Conservation (phyloP, 2,888 invertebrate genomes). For the Lomographa bimaculata region DNA sequence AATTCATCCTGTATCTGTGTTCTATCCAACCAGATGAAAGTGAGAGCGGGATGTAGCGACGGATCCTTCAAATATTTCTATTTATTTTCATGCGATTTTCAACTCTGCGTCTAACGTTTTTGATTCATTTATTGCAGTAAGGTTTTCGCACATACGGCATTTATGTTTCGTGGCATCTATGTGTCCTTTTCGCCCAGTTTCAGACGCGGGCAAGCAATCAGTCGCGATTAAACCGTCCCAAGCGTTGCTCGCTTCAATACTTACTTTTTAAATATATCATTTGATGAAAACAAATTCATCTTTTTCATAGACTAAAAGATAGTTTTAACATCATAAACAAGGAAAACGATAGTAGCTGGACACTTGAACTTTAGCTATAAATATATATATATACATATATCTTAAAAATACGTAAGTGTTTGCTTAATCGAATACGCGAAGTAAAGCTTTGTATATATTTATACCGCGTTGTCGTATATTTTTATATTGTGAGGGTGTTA, state of each 20-base stretch:
- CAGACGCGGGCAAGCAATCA: slow-evolving; percentile 68
- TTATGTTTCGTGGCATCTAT: slow-evolving; percentile 38
- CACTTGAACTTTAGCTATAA: slow-evolving; percentile 1
- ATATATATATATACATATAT: too few relatives aligned
- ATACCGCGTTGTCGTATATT: slow-evolving; percentile 25
- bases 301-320: too few relatives aligned
- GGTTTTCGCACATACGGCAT: slow-evolving; percentile 42
- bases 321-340: too few relatives aligned
- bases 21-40: slow-evolving; percentile 72
- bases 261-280: slow-evolving; percentile 39
- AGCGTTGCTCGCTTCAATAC: slow-evolving; percentile 58
- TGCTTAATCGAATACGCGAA: slow-evolving; percentile 26
- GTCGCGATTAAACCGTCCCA: slow-evolving; percentile 77
- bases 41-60: slow-evolving; percentile 61
- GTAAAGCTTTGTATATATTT: slow-evolving; percentile 25
- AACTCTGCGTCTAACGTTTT: slow-evolving; percentile 6
- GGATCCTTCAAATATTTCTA: slow-evolving; percentile 68
- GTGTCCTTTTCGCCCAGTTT: slow-evolving; percentile 79
- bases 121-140: slow-evolving; percentile 34
- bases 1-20: slow-evolving; percentile 77
- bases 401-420: too few relatives aligned
- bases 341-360: slow-evolving; percentile 5
- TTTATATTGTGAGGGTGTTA: slow-evolving; percentile 40
- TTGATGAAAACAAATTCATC: slow-evolving; percentile 38
- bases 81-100: slow-evolving; percentile 32